A percentile compares a stretch with the other conserved stretches of the same genome.
These are phyloP conservation scores for Todiramphus saurophagus DNA, from an alignment of 2,113 vertebrate species.

Conservation along the genomic window DNA sequence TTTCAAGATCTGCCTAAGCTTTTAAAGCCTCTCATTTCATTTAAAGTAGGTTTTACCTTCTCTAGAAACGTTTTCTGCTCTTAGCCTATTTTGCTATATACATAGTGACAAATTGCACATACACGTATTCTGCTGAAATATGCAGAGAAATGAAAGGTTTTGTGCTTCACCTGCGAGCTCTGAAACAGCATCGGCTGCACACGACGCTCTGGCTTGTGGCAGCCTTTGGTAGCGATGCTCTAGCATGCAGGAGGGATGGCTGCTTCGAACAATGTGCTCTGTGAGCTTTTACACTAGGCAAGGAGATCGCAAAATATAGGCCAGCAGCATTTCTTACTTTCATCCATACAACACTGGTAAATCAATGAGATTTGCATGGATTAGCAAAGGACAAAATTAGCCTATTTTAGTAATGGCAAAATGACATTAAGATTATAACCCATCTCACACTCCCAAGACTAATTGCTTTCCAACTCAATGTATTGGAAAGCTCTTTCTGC, in stretches of 20 bases:
- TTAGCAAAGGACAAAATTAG: slow-evolving; percentile 30
- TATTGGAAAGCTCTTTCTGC: neutral
- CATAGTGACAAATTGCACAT: neutral
- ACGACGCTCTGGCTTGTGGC: neutral
- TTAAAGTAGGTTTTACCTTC: neutral
- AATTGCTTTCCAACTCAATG: slow-evolving; percentile 22
- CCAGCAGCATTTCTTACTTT: neutral
- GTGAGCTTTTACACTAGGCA: slow-evolving; percentile 13
- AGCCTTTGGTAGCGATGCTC: neutral
- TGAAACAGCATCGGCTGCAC: neutral
- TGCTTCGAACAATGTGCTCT: neutral
- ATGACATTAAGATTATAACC: slow-evolving; percentile 28
- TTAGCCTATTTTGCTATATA: neutral
- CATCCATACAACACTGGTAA: neutral
- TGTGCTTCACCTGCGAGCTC: neutral
- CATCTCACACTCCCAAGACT: neutral
- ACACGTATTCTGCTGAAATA: neutral
- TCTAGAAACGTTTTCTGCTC: neutral
- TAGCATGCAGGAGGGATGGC: neutral
- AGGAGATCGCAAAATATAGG: slow-evolving; percentile 14
- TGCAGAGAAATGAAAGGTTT: neutral
- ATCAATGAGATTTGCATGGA: slow-evolving; percentile 33
- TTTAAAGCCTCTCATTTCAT: neutral
- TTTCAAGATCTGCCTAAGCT: slow-evolving; percentile 7
- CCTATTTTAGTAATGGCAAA: slow-evolving; percentile 5